These are phyloP conservation scores for Trichomalopsis sarcophagae DNA, from an alignment of 1,140 invertebrate species.

Conservation along the genomic window DNA sequence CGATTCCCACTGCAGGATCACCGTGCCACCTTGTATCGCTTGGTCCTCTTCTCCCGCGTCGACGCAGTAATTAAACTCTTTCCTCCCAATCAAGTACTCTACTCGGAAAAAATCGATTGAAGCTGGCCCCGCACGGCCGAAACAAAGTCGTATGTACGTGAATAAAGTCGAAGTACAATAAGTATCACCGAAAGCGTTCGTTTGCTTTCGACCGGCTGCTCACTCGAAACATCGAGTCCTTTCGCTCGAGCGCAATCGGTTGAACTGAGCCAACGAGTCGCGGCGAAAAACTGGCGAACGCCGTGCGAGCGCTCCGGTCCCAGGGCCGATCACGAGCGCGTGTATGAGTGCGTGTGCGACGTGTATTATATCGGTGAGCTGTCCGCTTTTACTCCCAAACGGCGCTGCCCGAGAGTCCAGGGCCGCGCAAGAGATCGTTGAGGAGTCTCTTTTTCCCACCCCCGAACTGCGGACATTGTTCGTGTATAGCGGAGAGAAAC, in stretches of 20 bases:
- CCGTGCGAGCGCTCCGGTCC: not conserved
- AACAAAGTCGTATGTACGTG: no score
- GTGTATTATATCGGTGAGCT: not conserved
- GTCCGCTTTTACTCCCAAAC: not conserved
- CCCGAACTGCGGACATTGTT: no score
- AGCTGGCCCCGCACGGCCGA: no score
- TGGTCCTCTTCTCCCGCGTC: no score
- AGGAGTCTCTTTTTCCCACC: not conserved
- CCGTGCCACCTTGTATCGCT: not conserved
- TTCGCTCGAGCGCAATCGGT: slow-evolving; percentile 10
- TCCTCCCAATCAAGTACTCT: not conserved
- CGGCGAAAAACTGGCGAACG: slow-evolving; percentile 26
- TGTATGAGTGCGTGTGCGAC: not conserved
- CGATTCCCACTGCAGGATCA: not conserved
- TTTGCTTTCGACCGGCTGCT: not conserved
- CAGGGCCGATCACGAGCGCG: not conserved
- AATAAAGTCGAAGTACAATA: no score
- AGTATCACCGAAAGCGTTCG: not conserved
- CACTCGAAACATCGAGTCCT: slow-evolving; percentile 18
- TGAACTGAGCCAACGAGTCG: slow-evolving; percentile 25
- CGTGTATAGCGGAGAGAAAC: no score
- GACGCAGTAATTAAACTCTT: not conserved
- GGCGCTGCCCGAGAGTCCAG: not conserved
- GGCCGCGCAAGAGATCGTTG: no score
- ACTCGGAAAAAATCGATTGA: not conserved